Evolutionary conservation across 2,113 vertebrate species (phyloP).

Genomic region (Bos indicus): DNA sequence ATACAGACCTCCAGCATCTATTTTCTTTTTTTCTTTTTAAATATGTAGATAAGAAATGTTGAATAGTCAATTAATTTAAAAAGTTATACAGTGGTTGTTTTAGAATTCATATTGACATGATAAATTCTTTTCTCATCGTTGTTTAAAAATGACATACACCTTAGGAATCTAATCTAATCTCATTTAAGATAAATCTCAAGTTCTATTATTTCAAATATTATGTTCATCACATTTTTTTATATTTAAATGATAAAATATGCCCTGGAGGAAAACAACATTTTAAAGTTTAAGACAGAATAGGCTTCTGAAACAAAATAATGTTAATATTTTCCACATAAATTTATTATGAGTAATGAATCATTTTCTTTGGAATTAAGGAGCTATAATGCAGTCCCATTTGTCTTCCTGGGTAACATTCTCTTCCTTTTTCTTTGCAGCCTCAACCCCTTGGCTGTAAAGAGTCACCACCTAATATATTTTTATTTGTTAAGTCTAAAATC

Average conservation of each 20-base stretch:
- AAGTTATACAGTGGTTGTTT: background rate
- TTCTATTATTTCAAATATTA: conserved; percentile 51
- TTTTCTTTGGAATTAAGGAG: conserved; percentile 62
- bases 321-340: conserved; percentile 65
- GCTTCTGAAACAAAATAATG: conserved; percentile 53
- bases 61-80: conserved; percentile 17
- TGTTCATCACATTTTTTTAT: conserved; percentile 49
- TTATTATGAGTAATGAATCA: conserved; percentile 65
- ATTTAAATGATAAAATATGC: conserved; percentile 63
- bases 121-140: conserved; percentile 25
- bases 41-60: background rate
- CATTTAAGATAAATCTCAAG: conserved; percentile 47
- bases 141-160: background rate
- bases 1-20: background rate
- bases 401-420: conserved; percentile 52
- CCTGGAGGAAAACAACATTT: conserved; percentile 49
- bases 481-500: conserved; percentile 28
- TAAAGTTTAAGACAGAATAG: background rate
- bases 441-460: conserved; percentile 8
- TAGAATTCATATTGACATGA: conserved; percentile 14
- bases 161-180: conserved; percentile 50
- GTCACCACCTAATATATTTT: conserved; percentile 37
- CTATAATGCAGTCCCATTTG: conserved; percentile 32
- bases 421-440: conserved; percentile 6
- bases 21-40: background rate